phyloP scores from a whole-genome alignment of 2,113 vertebrate genomes.

The Pseudonaja textilis region DNA sequence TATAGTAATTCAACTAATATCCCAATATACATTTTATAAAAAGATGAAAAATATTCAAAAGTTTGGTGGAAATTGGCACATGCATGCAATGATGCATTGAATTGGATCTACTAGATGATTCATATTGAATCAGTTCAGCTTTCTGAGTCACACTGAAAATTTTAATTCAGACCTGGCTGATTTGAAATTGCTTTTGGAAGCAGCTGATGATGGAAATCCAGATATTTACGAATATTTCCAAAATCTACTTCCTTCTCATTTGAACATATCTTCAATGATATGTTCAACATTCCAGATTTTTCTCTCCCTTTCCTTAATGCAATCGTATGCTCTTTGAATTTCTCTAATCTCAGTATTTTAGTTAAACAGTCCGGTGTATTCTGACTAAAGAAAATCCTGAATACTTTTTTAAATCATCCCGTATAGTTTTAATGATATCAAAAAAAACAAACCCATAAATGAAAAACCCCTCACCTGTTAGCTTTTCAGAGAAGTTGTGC shows the following conservation, averaged over 20 bases:
- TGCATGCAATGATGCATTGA: not conserved
- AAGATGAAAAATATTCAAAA: conserved; percentile 39
- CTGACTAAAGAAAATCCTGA: not conserved
- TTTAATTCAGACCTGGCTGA: not conserved
- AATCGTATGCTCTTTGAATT: not conserved
- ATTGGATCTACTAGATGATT: not conserved
- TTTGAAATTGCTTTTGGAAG: not conserved
- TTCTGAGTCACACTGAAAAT: not conserved
- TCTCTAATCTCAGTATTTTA: not conserved
- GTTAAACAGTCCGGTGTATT: not conserved
- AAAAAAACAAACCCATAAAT: not conserved
- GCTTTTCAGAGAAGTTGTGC: not conserved
- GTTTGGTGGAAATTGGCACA: conserved; percentile 29
- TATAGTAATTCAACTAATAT: conserved; percentile 44
- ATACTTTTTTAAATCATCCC: not conserved
- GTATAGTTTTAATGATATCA: not conserved
- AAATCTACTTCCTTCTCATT: not conserved
- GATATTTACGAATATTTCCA: not conserved
- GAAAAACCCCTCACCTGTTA: not conserved
- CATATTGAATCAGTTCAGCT: not conserved
- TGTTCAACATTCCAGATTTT: not conserved
- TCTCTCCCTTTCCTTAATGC: not conserved
- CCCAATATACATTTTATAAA: not conserved
- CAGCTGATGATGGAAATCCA: not conserved
- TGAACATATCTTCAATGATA: not conserved